Base-by-base conservation (phyloP, 2,888 invertebrate species). In the Altica lythri region DNA sequence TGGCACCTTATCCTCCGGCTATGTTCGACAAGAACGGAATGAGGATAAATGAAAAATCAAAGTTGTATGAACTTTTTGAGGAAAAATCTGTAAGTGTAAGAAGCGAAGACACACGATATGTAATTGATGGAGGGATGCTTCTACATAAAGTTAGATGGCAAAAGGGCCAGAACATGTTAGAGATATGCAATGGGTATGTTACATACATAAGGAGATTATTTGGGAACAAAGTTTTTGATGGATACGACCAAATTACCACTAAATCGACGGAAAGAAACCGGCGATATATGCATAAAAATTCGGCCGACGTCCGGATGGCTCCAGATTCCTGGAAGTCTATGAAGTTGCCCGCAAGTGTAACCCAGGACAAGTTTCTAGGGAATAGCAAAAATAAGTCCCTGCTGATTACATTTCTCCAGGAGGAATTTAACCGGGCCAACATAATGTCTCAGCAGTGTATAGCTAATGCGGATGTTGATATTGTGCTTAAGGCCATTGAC, bases 111-210 rank as follows among this genome's bases (percentile, higher is more conserved):
- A 32, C 30, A 32, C 30, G 13, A 32, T 32, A 32, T 32, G 30
- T 32, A 2, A 32, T 32, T 32, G 30, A 32, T 32, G 30, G 30
- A 32, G 30, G 30, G 13, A 32, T 32, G 12, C 30, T 13, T 12
- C 30, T 32, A 9, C 27, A 27, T 27, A 27, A 27, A 27, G 27
- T 27, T 27, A 27, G 27, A 27, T 27, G 27, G 27, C 2, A 32
- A 32, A 32, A 32, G 30, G 30, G 30, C 30, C 30, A 32, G 30
- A 32, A 32, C 30, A 13, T 32, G 30, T 32, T 32, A 32, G 30
- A 32, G 30, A 32, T 32, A 32, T 32, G 30, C 30, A 32, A 32
- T 4, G 30, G 30, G 30, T 32, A 32, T 32, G 30, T 32, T 32
- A 32, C 2, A 32, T 32, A 32, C 30, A 13, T 32, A 32, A 32